Conservation (phyloP, 1,140 invertebrate genomes). For the Aculops lycopersici region DNA sequence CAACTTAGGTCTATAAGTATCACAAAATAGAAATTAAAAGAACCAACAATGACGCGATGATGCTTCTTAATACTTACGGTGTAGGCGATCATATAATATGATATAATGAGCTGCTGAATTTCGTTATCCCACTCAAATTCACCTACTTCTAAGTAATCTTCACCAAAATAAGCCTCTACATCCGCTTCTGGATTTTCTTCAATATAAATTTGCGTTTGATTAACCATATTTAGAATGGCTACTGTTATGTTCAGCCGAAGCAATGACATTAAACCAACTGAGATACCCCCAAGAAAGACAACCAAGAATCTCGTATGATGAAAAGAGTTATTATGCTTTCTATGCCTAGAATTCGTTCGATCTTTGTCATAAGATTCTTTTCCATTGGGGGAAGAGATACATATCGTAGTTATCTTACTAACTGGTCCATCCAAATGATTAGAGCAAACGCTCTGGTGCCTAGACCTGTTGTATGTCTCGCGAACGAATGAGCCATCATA, state of each 20-base stretch:
- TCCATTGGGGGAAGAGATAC: too few relatives aligned
- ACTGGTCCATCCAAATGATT: too few relatives aligned
- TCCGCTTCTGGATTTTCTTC: not conserved
- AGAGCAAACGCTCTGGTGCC: too few relatives aligned
- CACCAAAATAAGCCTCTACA: not conserved
- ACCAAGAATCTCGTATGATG: not conserved
- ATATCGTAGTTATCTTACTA: too few relatives aligned
- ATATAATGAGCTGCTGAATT: not conserved
- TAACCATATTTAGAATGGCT: not conserved
- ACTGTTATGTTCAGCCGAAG: not conserved
- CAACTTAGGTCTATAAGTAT: not conserved
- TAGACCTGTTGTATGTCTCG: too few relatives aligned
- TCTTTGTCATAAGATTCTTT: too few relatives aligned
- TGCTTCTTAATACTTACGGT: too few relatives aligned
- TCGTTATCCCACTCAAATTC: not conserved
- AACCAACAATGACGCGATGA: too few relatives aligned
- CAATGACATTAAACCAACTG: not conserved
- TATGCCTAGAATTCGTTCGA: too few relatives aligned
- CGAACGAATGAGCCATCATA: too few relatives aligned
- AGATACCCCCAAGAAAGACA: not conserved
- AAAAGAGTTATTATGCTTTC: not conserved
- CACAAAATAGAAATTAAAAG: not conserved
- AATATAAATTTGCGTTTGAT: not conserved
- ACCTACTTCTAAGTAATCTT: not conserved
- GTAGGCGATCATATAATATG: not conserved